phyloP scores from a whole-genome alignment of 2,113 vertebrate species.

The Crocuta crocuta region DNA sequence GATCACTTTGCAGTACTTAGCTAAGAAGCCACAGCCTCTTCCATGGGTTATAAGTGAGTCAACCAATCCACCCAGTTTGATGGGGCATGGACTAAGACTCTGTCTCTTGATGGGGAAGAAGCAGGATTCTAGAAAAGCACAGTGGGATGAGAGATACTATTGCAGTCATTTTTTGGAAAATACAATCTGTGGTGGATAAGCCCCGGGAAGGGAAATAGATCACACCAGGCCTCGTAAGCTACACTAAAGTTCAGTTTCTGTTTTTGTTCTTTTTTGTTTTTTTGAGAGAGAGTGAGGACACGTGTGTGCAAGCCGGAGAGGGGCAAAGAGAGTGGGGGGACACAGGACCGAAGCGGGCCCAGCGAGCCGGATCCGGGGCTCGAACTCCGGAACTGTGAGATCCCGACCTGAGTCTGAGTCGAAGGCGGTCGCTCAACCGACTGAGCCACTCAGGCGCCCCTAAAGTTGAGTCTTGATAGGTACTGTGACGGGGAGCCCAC shows the following conservation, averaged over 20 bases:
- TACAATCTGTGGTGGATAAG: not conserved
- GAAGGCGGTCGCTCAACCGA: too few species aligned
- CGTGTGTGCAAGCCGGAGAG: rapidly evolving
- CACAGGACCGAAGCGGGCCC: too few species aligned
- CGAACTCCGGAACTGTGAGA: too few species aligned
- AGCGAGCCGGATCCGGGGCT: too few species aligned
- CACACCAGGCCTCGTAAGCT: not conserved
- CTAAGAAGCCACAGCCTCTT: not conserved
- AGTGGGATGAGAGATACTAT: not conserved
- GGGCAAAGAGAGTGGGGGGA: too few species aligned
- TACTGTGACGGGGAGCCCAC: not conserved
- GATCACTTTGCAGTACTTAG: not conserved
- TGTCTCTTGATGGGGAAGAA: not conserved
- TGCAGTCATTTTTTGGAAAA: not conserved
- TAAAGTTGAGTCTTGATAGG: not conserved
- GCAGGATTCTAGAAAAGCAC: not conserved
- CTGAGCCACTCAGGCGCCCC: too few species aligned
- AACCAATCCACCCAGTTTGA: not conserved
- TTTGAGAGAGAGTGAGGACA: too few species aligned
- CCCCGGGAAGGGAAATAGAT: not conserved
- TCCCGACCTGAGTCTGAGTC: too few species aligned
- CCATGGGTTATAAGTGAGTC: not conserved
- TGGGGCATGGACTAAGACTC: not conserved
- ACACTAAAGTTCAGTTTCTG: not conserved
- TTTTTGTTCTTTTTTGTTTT: too few species aligned